A percentile compares a stretch with the other conserved stretches of the same genome.
Conservation (phyloP, 1,140 invertebrate species). For the Hesperophylax magnus region DNA sequence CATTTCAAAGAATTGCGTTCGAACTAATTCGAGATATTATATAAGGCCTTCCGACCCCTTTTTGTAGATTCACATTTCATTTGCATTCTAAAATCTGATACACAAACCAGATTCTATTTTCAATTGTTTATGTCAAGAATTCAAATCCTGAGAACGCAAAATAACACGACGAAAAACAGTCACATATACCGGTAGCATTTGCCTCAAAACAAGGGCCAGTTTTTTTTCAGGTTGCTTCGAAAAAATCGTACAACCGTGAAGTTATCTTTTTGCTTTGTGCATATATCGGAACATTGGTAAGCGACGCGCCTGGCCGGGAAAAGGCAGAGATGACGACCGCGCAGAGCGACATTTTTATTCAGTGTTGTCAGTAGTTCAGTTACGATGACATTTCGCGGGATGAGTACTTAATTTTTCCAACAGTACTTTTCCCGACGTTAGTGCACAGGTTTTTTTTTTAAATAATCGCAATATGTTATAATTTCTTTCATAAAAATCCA, state of each 20-base stretch:
- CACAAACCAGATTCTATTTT: constrained; percentile 36
- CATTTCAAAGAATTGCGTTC: constrained; percentile 24
- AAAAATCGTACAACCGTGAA: neutral
- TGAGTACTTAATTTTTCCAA: no score
- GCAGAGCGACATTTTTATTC: constrained; percentile 44
- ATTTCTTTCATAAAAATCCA: no score
- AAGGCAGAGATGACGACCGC: constrained; percentile 40
- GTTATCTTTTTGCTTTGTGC: constrained; percentile 11
- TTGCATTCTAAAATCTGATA: constrained; percentile 28
- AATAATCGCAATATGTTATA: no score
- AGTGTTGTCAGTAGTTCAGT: constrained; percentile 2
- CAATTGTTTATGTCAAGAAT: constrained; percentile 44
- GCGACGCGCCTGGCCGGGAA: constrained; percentile 42
- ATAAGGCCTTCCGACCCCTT: constrained; percentile 20
- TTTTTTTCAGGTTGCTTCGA: constrained; percentile 13
- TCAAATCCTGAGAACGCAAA: constrained; percentile 20
- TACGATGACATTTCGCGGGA: no score
- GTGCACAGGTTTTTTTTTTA: no score
- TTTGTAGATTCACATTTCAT: constrained; percentile 28
- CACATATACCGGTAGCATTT: constrained; percentile 9
- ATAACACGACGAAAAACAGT: constrained; percentile 12
- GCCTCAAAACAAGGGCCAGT: neutral
- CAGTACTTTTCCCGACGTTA: no score
- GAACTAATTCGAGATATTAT: constrained; percentile 22
- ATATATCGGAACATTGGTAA: constrained; percentile 25